A percentile compares a stretch with the other conserved stretches of the same genome.
Evolutionary conservation across 2,797 vertebrate genomes (phyloP).

Genomic region (Emydoidea blandingii): DNA sequence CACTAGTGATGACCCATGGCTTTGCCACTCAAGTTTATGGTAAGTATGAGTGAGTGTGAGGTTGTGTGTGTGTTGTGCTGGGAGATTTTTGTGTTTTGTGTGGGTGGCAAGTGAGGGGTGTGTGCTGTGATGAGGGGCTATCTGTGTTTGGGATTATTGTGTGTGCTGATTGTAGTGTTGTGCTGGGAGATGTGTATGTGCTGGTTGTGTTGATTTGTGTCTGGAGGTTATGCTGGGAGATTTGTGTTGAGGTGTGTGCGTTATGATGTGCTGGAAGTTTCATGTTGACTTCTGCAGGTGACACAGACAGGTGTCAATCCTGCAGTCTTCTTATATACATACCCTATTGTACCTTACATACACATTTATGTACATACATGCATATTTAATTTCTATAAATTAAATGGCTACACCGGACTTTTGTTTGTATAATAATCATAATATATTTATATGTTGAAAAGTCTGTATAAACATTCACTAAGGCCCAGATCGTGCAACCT

Average conservation of each 20-base stretch:
- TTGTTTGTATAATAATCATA: neutral
- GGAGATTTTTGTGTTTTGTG: neutral
- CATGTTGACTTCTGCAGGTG: neutral
- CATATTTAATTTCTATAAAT: rapidly evolving
- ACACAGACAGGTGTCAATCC: neutral
- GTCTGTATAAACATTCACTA: neutral
- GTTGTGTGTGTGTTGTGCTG: neutral
- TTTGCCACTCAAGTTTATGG: neutral
- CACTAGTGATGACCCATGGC: neutral
- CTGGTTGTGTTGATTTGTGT: neutral
- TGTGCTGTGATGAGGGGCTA: neutral
- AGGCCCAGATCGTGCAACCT: neutral
- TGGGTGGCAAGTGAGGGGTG: neutral
- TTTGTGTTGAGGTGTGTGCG: neutral
- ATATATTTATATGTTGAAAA: neutral
- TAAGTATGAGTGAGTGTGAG: neutral
- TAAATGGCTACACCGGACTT: neutral
- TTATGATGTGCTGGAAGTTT: neutral
- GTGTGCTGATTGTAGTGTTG: neutral
- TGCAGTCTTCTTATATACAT: neutral
- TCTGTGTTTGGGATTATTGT: neutral
- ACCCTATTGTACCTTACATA: neutral
- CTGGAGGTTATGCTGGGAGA: neutral
- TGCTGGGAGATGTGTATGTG: neutral
- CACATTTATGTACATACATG: neutral